Conservation (phyloP, 1,140 invertebrate species). For the Eufriesea mexicana region DNA sequence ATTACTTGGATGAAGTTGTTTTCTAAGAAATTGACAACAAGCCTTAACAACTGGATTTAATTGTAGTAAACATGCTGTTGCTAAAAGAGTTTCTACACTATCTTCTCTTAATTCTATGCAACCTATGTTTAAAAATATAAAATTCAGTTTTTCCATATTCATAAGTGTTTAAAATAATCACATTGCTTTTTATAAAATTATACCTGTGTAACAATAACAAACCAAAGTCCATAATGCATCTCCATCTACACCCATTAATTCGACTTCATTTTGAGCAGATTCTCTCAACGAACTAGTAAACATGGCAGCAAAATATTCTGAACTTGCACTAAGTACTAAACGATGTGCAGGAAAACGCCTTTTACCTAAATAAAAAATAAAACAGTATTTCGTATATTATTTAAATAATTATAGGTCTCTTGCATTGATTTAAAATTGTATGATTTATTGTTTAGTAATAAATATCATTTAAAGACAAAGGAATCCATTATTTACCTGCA, state of each 20-base stretch:
- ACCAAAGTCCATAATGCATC: constrained; percentile 92
- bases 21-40: constrained; percentile 94
- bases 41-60: constrained; percentile 93
- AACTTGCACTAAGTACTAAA: constrained; percentile 93
- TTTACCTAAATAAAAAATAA: constrained; percentile 76
- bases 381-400: constrained; percentile 53
- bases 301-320: constrained; percentile 97
- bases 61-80: constrained; percentile 93
- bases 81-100: constrained; percentile 92
- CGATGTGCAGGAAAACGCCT: constrained; percentile 86
- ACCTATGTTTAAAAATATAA: constrained; percentile 77
- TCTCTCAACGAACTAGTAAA: constrained; percentile 94
- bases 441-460: neutral
- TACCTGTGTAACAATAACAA: constrained; percentile 95
- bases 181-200: neutral
- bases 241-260: constrained; percentile 91
- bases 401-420: neutral
- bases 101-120: constrained; percentile 90
- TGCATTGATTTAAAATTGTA: neutral
- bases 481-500: constrained; percentile 49
- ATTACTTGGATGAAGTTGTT: constrained; percentile 96
- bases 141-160: constrained; percentile 7
- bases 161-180: neutral
- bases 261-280: constrained; percentile 92
- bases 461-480: constrained; percentile 13